Percentiles rank a stretch among this genome's conserved stretches.
Evolutionary conservation across 2,113 vertebrate species (phyloP).

Genomic region (Orthochromis malagaraziensis): DNA sequence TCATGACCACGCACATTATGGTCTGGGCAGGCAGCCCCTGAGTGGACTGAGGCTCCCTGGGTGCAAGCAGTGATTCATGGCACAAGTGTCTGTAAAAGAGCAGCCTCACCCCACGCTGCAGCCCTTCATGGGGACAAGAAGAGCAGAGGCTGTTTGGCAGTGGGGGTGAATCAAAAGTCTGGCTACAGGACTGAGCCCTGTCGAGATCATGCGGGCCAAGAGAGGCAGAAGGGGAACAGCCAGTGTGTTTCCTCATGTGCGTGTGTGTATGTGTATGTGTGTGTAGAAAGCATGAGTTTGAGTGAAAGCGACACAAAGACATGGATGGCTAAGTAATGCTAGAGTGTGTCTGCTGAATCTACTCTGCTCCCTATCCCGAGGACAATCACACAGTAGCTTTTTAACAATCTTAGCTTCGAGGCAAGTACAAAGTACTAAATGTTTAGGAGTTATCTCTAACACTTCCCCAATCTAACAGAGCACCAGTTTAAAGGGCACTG

Average conservation of each 20-base stretch:
- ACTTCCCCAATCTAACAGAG: conserved; percentile 53
- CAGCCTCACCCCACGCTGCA: conserved; percentile 43
- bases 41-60: conserved; percentile 58
- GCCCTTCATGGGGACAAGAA: conserved; percentile 41
- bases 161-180: conserved; percentile 49
- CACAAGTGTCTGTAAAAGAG: conserved; percentile 65
- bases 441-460: conserved; percentile 62
- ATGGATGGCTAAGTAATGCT: conserved; percentile 37
- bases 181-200: conserved; percentile 27
- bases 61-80: conserved; percentile 64
- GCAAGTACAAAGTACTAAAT: conserved; percentile 71
- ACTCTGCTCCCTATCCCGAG: conserved; percentile 32
- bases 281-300: background rate
- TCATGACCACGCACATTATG: conserved; percentile 59
- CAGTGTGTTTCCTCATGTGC: background rate
- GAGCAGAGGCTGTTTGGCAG: conserved; percentile 38
- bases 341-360: conserved; percentile 41
- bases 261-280: background rate
- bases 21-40: conserved; percentile 44
- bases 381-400: conserved; percentile 58
- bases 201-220: background rate
- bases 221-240: background rate
- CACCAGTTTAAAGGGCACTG: conserved; percentile 58
- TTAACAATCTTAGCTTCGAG: conserved; percentile 66
- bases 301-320: conserved; percentile 17